A percentile compares a stretch with the other conserved stretches of the same genome.
Evolutionary conservation across 2,113 vertebrate genomes (phyloP).

Genomic region (Corvus moneduloides): DNA sequence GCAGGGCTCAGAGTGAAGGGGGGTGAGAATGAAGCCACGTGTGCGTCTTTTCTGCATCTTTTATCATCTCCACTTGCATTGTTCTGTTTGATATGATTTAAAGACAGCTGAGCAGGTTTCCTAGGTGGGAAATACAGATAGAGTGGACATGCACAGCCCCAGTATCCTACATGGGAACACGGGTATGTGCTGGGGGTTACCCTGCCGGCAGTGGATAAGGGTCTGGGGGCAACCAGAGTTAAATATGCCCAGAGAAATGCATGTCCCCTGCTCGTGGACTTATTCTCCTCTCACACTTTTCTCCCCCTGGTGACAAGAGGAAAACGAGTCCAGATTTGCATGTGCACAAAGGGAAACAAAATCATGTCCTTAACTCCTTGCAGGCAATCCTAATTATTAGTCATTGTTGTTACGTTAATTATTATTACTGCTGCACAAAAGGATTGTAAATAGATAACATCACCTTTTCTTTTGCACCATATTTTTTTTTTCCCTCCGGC

Average conservation of each 20-base stretch:
- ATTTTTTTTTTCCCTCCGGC: background rate
- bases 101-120: background rate
- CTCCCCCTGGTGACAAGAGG: background rate
- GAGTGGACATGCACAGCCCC: background rate
- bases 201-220: background rate
- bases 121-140: background rate
- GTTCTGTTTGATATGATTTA: background rate
- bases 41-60: conserved; percentile 35
- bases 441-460: conserved; percentile 33
- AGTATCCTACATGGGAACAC: background rate
- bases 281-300: background rate
- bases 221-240: background rate
- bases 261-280: background rate
- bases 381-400: conserved; percentile 24
- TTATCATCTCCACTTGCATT: conserved; percentile 6
- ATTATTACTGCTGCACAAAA: conserved; percentile 6
- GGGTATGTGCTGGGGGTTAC: background rate
- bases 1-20: conserved; percentile 22
- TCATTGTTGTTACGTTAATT: background rate
- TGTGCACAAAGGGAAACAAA: background rate
- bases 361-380: background rate
- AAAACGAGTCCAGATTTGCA: background rate
- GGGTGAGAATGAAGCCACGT: conserved; percentile 1
- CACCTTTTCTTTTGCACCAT: background rate
- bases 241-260: background rate